Evolutionary conservation across 2,888 invertebrate species (phyloP).

Genomic region (Stenodema calcarata): DNA sequence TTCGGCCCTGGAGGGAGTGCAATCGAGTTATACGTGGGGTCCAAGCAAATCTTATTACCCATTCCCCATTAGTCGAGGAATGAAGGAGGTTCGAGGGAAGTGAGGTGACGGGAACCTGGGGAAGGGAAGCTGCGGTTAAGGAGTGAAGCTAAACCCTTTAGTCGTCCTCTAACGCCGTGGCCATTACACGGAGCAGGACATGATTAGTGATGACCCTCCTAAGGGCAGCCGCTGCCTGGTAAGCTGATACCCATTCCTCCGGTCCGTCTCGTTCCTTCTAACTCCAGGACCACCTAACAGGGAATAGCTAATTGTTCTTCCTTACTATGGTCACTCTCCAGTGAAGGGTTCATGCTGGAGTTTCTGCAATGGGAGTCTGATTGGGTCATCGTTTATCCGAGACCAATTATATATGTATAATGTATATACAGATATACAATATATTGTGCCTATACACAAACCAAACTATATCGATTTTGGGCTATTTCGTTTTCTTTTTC

Average conservation of each 20-base stretch:
- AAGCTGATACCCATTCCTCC: constrained; percentile 20
- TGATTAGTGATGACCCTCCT: constrained; percentile 43
- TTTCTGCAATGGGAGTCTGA: neutral
- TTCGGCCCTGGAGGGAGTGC: constrained; percentile 4
- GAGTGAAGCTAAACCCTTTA: constrained; percentile 49
- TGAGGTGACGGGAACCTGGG: constrained; percentile 1
- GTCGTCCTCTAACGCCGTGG: constrained; percentile 45
- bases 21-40: constrained; percentile 52
- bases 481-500: no score
- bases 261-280: constrained; percentile 1
- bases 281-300: constrained; percentile 8
- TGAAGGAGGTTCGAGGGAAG: constrained; percentile 14
- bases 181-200: constrained; percentile 42
- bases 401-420: no score
- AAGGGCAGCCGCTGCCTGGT: neutral
- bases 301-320: constrained; percentile 22
- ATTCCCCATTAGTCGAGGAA: constrained; percentile 53
- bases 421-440: no score
- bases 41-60: constrained; percentile 55
- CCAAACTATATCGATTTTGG: no score
- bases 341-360: neutral
- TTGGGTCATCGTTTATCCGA: no score
- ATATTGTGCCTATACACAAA: no score
- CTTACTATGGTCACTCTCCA: neutral
- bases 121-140: constrained; percentile 43